Percentiles rank a stretch among this genome's conserved stretches.
Conservation (phyloP, 2,888 invertebrate genomes). For the Caenorhabditis uteleia region DNA sequence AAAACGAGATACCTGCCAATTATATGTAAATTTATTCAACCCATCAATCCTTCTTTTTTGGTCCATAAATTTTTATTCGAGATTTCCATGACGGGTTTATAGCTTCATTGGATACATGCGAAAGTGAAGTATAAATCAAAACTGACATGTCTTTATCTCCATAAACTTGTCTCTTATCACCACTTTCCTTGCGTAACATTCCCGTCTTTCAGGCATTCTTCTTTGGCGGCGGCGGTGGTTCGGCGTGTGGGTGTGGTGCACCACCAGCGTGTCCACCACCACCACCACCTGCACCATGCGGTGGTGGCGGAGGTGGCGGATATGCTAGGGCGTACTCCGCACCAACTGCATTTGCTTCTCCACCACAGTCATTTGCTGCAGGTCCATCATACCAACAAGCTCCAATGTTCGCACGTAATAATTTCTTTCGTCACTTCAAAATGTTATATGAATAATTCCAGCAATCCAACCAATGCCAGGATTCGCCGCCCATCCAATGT, state of each 20-base stretch:
- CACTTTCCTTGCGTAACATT: too few relatives aligned
- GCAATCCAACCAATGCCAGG: constrained; percentile 13
- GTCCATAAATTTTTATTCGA: too few relatives aligned
- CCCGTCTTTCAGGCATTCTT: constrained; percentile 53
- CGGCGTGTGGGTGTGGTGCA: constrained; percentile 43
- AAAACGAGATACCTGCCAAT: too few relatives aligned
- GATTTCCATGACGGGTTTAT: too few relatives aligned
- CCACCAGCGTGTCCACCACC: constrained; percentile 45
- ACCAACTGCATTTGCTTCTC: constrained; percentile 4
- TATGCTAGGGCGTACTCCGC: constrained; percentile 24
- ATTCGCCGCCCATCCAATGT: background rate
- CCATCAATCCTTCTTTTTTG: too few relatives aligned
- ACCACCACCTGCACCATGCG: constrained; percentile 36
- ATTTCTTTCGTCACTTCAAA: background rate
- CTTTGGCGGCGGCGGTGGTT: constrained; percentile 42
- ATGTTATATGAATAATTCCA: too few relatives aligned
- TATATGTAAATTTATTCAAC: too few relatives aligned
- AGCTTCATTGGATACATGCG: too few relatives aligned
- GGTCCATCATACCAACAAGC: constrained; percentile 17
- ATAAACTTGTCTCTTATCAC: too few relatives aligned
- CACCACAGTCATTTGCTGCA: constrained; percentile 20
- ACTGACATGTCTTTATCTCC: too few relatives aligned
- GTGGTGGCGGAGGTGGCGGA: constrained; percentile 24
- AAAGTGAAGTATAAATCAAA: too few relatives aligned
- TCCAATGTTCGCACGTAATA: constrained; percentile 13